Evolutionary conservation across 2,888 invertebrate species (phyloP), one percentile per base, ranked within the genome.

Genomic region (Melinaea marsaeus): DNA sequence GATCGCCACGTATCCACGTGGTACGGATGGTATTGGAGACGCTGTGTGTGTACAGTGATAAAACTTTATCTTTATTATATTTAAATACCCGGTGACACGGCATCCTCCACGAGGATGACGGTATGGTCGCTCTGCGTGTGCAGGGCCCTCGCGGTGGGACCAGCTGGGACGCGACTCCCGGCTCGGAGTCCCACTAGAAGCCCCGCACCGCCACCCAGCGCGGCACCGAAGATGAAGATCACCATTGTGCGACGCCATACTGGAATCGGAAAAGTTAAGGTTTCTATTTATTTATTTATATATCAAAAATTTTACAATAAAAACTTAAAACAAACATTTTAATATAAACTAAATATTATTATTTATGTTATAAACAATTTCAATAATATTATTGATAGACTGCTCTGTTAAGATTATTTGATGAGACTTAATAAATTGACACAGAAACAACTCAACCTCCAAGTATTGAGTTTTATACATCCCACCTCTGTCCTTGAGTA

Each of bases 211-310:
- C 85, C 84, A 7, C 90, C 90, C 54, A 79, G 67, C 11, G 75
- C 75, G 46, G 74, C 80, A 0, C 91, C 91, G 65, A 83, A 84
- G 3, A 78, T 72, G 74, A 91, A 90, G 47, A 91, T 78, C 33
- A 88, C n/a, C 74, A 89, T 74, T 58, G 86, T 86, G 59, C 85
- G 86, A 0, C 91, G 86, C 91, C 91, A 91, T 69, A 91, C 91
- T 91, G 75, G 0, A 70, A 69, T 32, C 7, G 4, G 48, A 51
- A 13, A 7, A 51, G 42, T 9, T 2, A 5, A 9, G 5, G 22
- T 2, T 51, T 51, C 7, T 46, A 3, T n/a, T 46, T 46, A 6
- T 13, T 13, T 3, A 3, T 13, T 3, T 46, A 46, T 22, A 7
- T 46, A 46, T 46, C 2, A 1, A 46, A 46, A 13, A 11, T 4